Base-by-base conservation (phyloP, 2,113 vertebrate species). In the Seriola aureovittata region DNA sequence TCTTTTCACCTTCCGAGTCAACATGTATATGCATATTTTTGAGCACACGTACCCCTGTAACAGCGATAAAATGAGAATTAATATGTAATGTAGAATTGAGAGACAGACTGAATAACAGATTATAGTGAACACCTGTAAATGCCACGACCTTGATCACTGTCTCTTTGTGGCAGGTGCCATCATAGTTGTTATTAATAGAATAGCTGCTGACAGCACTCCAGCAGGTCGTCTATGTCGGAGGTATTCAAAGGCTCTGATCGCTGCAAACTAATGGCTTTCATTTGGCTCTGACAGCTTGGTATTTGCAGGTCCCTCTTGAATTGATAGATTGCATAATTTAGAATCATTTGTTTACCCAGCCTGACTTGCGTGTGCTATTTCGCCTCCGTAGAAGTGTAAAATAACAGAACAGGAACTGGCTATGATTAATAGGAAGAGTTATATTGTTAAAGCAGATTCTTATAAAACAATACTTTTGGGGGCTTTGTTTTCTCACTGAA, bases 321-420 rank as follows among this genome's bases (percentile, higher is more conserved):
- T 85, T 94, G 93, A 95, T 93, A 89, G 91, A 94, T 90, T 89
- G 88, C 83, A 87, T 89, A 86, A 91, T 90, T 87, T 91, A 67
- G 67, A 87, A 85, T 90, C 85, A 91, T 94, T 95, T 94, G 88
- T 94, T 94, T 94, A 90, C 87, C 84, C 65, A 36, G 82, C 73
- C 77, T 80, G 85, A 88, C 78, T 83, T 72, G 81, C 42, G 82
- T 87, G 80, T 69, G 69, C 81, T 44, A 80, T 80, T 89, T 87
- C 1, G 58, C 80, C 70, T 85, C 70, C 32, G 71, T 59, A 78
- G 75, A 78, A 73, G 65, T 83, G 85, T 87, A 77, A 88, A 86
- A 90, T 86, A 81, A 78, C 80, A 85, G 60, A 83, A 40, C 54
- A 62, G 67, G 59, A 86, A 71, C 67, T 64, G 62, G 70, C 86